Percentiles rank a stretch among this genome's conserved stretches.
Conservation (phyloP, 2,888 invertebrate species). For the Gibbula magus region DNA sequence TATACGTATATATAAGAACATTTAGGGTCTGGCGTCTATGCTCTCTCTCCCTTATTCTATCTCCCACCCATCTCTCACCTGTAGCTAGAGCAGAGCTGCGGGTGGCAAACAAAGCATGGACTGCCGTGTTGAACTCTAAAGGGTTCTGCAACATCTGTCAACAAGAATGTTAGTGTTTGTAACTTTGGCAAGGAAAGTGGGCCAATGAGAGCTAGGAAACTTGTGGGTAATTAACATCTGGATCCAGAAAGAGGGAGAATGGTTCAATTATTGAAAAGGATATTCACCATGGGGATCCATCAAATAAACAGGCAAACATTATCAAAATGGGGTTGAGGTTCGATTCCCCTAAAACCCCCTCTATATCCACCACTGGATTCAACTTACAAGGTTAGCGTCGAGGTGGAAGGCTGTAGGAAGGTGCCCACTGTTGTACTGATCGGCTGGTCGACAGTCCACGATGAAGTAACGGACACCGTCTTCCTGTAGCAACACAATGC, state of each 20-base stretch:
- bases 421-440: slow-evolving; percentile 97
- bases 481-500: slow-evolving; percentile 60
- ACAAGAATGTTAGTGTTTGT: neutral
- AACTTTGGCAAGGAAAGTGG: neutral
- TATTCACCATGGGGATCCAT: no score
- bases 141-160: slow-evolving; percentile 94
- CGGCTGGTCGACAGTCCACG: slow-evolving; percentile 96
- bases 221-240: no score
- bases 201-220: no score
- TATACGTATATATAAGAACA: no score
- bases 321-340: neutral
- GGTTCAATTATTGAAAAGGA: no score
- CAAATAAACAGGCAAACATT: neutral
- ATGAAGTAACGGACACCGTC: slow-evolving; percentile 86
- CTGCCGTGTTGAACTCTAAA: slow-evolving; percentile 93
- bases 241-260: no score
- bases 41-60: slow-evolving; percentile 80
- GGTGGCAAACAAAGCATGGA: slow-evolving; percentile 92
- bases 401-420: slow-evolving; percentile 97
- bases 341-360: neutral
- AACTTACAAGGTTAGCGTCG: slow-evolving; percentile 89
- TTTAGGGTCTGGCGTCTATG: no score
- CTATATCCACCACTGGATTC: neutral
- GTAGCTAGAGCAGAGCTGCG: slow-evolving; percentile 77
- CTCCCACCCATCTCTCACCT: slow-evolving; percentile 77